Base-by-base conservation (phyloP, 2,113 vertebrate species). In the Sinocyclocheilus rhinocerous region DNA sequence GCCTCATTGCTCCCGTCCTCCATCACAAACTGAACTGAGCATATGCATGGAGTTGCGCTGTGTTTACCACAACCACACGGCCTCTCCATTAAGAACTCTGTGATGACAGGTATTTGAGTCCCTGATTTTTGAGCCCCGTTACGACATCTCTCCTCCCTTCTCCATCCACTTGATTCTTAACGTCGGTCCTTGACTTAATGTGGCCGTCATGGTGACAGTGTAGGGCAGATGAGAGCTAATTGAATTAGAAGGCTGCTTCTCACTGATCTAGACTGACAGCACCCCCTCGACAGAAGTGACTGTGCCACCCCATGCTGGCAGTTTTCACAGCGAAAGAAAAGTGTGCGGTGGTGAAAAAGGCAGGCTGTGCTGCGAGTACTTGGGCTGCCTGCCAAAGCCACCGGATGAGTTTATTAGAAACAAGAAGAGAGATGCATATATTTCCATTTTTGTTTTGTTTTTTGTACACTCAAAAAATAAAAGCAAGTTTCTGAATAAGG, bases 171-270 rank as follows among this genome's bases (percentile, higher is more conserved):
- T 93, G 92, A 89, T 93, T 91, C 91, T 48, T 65, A 69, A 45
- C 24, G 80, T 92, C 59, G 86, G 92, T 94, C 85, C 89, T 91
- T 91, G 90, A 61, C 90, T 88, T 87, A 86, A 90, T 86, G 84
- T 86, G 26, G 84, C 82, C 81, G 69, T 93, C 86, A 89, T 87
- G 92, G 90, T 90, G 24, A 76, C 22, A 80, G 89, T 91, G 91
- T 88, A 88, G 92, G 92, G 90, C 93, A 92, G 92, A 93, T 85
- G 89, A 87, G 90, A 81, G 91, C 92, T 95, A 95, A 95, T 95
- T 94, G 94, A 94, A 95, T 94, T 92, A 80, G 93, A 95, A 94
- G 90, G 93, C 91, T 93, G 91, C 91, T 83, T 90, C 89, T 88
- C 83, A 88, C 91, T 94, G 93, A 95, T 95, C 90, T 78, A 90